Base-by-base conservation (phyloP, 2,797 vertebrate species). In the Mycteria americana region DNA sequence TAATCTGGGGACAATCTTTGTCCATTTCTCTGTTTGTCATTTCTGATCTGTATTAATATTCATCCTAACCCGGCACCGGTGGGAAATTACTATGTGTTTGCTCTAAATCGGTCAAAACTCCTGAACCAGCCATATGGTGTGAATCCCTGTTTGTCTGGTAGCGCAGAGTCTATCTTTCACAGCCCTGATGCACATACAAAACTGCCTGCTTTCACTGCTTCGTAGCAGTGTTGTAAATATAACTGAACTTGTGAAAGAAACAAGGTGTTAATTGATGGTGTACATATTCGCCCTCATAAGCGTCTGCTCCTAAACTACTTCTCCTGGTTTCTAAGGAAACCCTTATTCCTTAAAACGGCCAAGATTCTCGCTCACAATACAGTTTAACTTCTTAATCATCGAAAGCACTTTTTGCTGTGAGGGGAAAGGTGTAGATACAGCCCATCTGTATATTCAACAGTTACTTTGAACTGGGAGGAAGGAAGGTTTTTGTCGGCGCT, bases 391-490 rank as follows among this genome's bases (percentile, higher is more conserved):
- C 82, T 87, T 92, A 96, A 97, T 95, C 46, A 69, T 79, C 89
- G 85, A 60, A 94, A 81, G 79, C 93, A 73, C 53, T 85, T 93
- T 91, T 96, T 9, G 15, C 88, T 92, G 48, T 1, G 4, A 94
- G 94, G 93, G 89, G 80, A 88, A 78, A 90, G 93, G 94, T 95
- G 81, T 92, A 91, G 92, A 93, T 97, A 85, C 14, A 21, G 74
- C 96, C 91, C 85, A 95, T 97, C 94, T 97, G 95, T 97, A 97
- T 93, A 91, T 96, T 95, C 96, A 85, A 93, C 91, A 72, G 85
- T 86, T 59, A 59, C 94, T 97, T 92, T 97, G 96, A 97, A 93
- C 92, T 96, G 59, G 80, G 92, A 95, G 94, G 86, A 95, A 91
- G 69, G 94, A 97, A 81, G 85, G 93, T 93, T 96, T 94, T 86